Evolutionary conservation across 2,888 invertebrate species (phyloP).

Genomic region (Blastobasis lacticolella): DNA sequence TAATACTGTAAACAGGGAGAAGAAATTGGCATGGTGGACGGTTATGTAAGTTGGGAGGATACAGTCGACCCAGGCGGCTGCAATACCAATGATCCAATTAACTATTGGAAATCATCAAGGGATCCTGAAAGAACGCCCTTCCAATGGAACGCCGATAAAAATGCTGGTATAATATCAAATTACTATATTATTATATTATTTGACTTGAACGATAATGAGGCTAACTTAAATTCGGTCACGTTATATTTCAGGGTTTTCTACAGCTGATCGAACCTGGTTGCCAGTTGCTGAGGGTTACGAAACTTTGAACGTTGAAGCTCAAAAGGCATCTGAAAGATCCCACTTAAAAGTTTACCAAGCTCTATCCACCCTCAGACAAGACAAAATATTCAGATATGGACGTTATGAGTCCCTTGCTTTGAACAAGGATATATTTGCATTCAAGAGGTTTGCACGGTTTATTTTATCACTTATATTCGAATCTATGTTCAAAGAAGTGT

Average conservation of each 20-base stretch:
- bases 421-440: slow-evolving; percentile 69
- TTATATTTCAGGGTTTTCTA: slow-evolving; percentile 71
- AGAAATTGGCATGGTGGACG: slow-evolving; percentile 86
- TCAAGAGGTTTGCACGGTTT: slow-evolving; percentile 54
- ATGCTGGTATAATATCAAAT: slow-evolving; percentile 44
- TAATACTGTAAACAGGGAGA: slow-evolving; percentile 75
- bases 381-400: slow-evolving; percentile 68
- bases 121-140: slow-evolving; percentile 80
- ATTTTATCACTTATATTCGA: too few relatives aligned
- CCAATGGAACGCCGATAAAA: slow-evolving; percentile 76
- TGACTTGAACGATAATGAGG: background rate
- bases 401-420: slow-evolving; percentile 69
- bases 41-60: slow-evolving; percentile 77
- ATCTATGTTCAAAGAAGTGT: too few relatives aligned
- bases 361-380: slow-evolving; percentile 68
- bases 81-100: slow-evolving; percentile 77
- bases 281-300: slow-evolving; percentile 78
- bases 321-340: slow-evolving; percentile 61
- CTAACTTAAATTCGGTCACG: background rate
- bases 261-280: slow-evolving; percentile 75
- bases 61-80: slow-evolving; percentile 80
- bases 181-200: too few relatives aligned
- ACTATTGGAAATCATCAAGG: slow-evolving; percentile 74
- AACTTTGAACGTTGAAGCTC: slow-evolving; percentile 72
- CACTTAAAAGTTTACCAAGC: slow-evolving; percentile 77